phyloP scores from a whole-genome alignment of 2,888 invertebrate genomes.

The Patella caerulea region DNA sequence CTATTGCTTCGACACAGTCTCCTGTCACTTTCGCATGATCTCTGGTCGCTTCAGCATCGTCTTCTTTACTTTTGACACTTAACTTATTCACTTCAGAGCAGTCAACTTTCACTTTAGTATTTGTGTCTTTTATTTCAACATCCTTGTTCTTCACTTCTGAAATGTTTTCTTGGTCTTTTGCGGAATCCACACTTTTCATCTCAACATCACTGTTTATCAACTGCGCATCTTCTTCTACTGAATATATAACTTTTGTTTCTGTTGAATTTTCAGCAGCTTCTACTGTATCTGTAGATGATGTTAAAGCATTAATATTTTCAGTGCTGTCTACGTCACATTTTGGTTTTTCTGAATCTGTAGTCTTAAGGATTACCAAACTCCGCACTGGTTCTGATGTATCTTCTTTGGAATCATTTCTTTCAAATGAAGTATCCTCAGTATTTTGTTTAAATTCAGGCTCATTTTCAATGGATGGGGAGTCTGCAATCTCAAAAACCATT shows the following conservation, averaged over 20 bases:
- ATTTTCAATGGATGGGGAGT: too few species aligned
- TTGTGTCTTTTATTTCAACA: too few species aligned
- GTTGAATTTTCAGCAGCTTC: slow-evolving; percentile 7
- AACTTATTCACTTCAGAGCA: neutral
- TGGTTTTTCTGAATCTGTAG: neutral
- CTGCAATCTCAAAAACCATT: too few species aligned
- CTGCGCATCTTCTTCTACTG: neutral
- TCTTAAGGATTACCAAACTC: too few species aligned
- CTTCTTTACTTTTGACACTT: neutral
- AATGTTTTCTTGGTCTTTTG: slow-evolving; percentile 5
- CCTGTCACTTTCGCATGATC: too few species aligned
- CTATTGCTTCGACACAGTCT: neutral
- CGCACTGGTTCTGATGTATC: too few species aligned
- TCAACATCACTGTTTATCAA: neutral
- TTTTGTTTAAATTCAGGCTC: too few species aligned
- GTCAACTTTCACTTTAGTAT: neutral
- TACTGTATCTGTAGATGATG: slow-evolving; percentile 2
- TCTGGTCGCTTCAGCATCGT: neutral
- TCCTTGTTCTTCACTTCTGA: neutral
- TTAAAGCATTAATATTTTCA: neutral
- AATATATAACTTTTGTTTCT: neutral
- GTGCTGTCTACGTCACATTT: neutral
- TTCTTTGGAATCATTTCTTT: too few species aligned
- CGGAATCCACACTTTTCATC: neutral
- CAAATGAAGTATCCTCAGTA: too few species aligned